A percentile compares a stretch with the other conserved stretches of the same genome.
Conservation (phyloP, 1,140 invertebrate genomes). For the Tribolium castaneum region DNA sequence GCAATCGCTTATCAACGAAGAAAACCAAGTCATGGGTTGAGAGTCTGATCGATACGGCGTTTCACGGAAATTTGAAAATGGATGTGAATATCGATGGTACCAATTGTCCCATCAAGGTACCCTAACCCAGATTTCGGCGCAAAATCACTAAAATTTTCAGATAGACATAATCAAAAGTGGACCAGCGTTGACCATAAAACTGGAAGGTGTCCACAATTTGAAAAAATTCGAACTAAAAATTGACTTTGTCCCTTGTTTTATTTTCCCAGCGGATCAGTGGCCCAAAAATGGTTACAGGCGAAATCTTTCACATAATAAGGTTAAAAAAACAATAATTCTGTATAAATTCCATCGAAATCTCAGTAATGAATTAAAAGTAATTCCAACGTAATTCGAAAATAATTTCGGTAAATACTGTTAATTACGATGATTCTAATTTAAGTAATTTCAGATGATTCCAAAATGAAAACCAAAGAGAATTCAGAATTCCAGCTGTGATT, state of each 20-base stretch:
- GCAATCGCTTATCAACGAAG: neutral
- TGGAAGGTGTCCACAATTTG: conserved; percentile 32
- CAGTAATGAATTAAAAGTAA: no score
- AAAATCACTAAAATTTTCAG: neutral
- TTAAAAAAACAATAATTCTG: no score
- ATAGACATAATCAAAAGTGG: neutral
- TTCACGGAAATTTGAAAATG: neutral
- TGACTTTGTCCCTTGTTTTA: conserved; percentile 24
- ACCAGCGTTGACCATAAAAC: conserved; percentile 8
- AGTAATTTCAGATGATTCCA: no score
- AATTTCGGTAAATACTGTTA: no score
- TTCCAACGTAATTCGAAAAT: neutral
- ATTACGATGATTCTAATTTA: no score
- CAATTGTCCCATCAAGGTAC: neutral
- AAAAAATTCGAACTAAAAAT: neutral
- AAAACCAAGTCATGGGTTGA: conserved; percentile 12
- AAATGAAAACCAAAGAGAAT: no score
- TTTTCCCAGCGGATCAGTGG: neutral
- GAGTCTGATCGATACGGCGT: neutral
- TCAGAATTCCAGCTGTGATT: no score
- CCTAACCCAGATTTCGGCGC: neutral
- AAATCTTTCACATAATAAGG: conserved; percentile 42
- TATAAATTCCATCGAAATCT: no score
- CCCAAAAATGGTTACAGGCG: conserved; percentile 38
- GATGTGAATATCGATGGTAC: neutral